Percentiles rank a stretch among this genome's conserved stretches.
Conservation (phyloP, 2,797 vertebrate genomes). For the Peromyscus melanophrys region DNA sequence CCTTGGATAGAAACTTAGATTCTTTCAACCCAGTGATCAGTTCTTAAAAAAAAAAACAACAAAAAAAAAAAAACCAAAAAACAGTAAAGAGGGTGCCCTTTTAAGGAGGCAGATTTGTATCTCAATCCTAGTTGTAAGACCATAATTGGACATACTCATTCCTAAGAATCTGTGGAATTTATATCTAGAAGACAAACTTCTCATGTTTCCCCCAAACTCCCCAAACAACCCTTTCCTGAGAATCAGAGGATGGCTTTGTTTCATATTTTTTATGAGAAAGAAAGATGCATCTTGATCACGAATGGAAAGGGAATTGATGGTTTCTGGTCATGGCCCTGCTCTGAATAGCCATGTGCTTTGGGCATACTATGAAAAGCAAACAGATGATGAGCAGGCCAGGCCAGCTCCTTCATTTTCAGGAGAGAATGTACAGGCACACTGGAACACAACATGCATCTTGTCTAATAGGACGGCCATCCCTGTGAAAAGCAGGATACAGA, state of each 20-base stretch:
- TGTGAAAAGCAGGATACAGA: neutral
- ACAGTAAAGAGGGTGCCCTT: constrained; percentile 11
- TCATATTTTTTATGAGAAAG: neutral
- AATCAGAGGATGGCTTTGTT: constrained; percentile 56
- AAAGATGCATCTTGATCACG: neutral
- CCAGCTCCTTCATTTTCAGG: constrained; percentile 3
- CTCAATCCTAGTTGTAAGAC: constrained; percentile 1
- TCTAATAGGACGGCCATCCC: neutral
- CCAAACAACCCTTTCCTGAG: constrained; percentile 59
- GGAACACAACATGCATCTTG: neutral
- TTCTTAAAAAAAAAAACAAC: neutral
- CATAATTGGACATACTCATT: constrained; percentile 56
- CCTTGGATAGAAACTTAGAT: constrained; percentile 63
- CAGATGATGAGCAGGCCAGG: neutral
- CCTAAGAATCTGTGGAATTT: constrained; percentile 65
- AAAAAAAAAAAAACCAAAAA: neutral
- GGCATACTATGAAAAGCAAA: neutral
- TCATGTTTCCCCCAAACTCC: constrained; percentile 39
- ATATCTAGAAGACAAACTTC: constrained; percentile 63
- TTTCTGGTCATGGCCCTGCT: neutral
- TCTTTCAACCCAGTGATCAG: constrained; percentile 48
- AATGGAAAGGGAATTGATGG: neutral
- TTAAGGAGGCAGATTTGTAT: neutral
- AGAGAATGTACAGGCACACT: neutral
- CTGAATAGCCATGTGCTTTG: constrained; percentile 4